Base-by-base conservation (phyloP, 2,113 vertebrate genomes). In the Oreocharis arfaki region DNA sequence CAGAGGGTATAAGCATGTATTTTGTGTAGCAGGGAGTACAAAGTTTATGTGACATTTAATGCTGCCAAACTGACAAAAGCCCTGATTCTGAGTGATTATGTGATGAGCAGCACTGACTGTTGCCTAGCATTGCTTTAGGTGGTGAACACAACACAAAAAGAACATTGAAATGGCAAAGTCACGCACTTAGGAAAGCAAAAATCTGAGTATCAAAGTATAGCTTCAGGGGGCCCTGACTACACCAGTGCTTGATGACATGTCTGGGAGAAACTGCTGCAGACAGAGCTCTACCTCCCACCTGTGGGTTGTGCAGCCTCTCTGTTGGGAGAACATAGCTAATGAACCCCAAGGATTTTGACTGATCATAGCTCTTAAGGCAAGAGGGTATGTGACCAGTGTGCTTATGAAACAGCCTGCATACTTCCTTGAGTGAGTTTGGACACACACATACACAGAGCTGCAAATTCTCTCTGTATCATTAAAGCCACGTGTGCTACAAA, bases 41-140 rank as follows among this genome's bases (percentile, higher is more conserved):
- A 90, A 75, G 70, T 93, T 61, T 68, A 71, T 14, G 53, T 8
- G 4, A 57, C 57, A 77, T 84, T 91, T 89, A 81, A 44, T 0
- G 3, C 46, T 91, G 84, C 46, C 50, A 90, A 75, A 24, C 56
- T 59, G 61, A 85, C 85, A 85, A 95, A 88, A 88, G 44, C 32
- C 41, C 49, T 56, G 61, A 39, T 80, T 83, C 63, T 68, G 49
- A 90, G 79, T 13, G n/a, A 47, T 60, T 71, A 73, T 52, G 52
- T 56, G 87, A 93, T 21, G 24, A 93, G 35, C 60, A 84, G 44
- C 47, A 33, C 81, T 77, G 55, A 35, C 93, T 84, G 60, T 74
- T 70, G 46, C 22, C 65, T 70, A 74, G 42, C 64, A 35, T 65
- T 81, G 60, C 19, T 93, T 92, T 86, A 65, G 47, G 67, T 80